Conservation (phyloP, 2,797 vertebrate species). For the Cryptoblepharus egeriae region DNA sequence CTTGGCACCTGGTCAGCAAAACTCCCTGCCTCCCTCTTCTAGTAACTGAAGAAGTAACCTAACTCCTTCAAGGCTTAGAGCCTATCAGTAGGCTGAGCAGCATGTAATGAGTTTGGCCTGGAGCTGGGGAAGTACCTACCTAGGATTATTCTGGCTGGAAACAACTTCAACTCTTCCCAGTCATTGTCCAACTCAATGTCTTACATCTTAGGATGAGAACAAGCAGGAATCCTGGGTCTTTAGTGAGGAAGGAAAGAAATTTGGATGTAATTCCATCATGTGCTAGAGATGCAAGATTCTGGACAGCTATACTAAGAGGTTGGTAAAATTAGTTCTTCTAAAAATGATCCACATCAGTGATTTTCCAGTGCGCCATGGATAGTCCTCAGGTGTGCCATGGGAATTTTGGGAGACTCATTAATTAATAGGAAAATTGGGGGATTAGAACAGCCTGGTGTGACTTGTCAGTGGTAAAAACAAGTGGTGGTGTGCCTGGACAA, state of each 20-base stretch:
- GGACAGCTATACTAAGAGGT: neutral
- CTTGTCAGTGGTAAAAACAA: no score
- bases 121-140: neutral
- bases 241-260: no score
- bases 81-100: neutral
- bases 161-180: neutral
- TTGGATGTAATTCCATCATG: rapidly evolving
- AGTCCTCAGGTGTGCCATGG: no score
- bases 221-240: neutral
- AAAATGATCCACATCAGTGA: rapidly evolving
- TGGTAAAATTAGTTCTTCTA: neutral
- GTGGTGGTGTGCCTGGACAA: no score
- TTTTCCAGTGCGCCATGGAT: no score
- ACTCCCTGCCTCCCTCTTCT: neutral
- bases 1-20: neutral
- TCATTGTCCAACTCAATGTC: neutral
- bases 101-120: neutral
- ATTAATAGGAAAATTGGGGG: no score
- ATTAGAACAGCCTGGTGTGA: no score
- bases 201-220: neutral
- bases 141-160: rapidly evolving
- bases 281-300: neutral
- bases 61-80: neutral
- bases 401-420: no score
- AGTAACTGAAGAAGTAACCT: neutral